Base-by-base conservation (phyloP, 2,113 vertebrate genomes). In the Casuarius casuarius region DNA sequence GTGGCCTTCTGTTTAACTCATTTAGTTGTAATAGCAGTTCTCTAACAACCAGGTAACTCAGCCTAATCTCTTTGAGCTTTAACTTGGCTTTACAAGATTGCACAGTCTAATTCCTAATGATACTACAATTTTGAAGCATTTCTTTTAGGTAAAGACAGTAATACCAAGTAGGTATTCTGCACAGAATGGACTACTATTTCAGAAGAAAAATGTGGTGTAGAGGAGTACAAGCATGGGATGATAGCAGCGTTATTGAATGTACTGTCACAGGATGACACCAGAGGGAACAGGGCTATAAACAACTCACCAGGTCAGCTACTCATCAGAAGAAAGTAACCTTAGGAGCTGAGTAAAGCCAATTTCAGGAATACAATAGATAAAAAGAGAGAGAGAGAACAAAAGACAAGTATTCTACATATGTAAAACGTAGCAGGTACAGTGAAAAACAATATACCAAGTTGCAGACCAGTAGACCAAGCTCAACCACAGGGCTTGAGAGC, bases 41-140 rank as follows among this genome's bases (percentile, higher is more conserved):
- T 63, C 68, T 54, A 71, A 42, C 25, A 74, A 31, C 8, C 17
- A 59, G 25, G 22, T 40, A 79, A 42, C n/a, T 40, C 4, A 65
- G 21, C 3, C 38, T 40, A 14, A 25, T 46, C 52, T 68, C 7
- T 16, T 61, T 75, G 51, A 75, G 0, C 2, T 73, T 58, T 62
- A 67, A 48, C 5, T 44, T 31, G 33, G 33, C 14, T 71, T 14
- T 49, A 28, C 14, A 17, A 51, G 51, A 67, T 18, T 82, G 22
- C 26, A 67, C 2, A 3, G n/a, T 35, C 49, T 58, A 56, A 8
- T 35, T n/a, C 49, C n/a, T 70, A 46, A 4, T 0, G 0, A 3
- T 29, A 11, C 25, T 77, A 58, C 0, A 49, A 26, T 48, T 77
- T 1, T 52, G 4, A 58, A 70, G 1, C 25, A 48, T 51, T 66